Percentiles rank a stretch among this genome's conserved stretches.
Conservation (phyloP, 2,888 invertebrate species). For the Drosophila emarginata region DNA sequence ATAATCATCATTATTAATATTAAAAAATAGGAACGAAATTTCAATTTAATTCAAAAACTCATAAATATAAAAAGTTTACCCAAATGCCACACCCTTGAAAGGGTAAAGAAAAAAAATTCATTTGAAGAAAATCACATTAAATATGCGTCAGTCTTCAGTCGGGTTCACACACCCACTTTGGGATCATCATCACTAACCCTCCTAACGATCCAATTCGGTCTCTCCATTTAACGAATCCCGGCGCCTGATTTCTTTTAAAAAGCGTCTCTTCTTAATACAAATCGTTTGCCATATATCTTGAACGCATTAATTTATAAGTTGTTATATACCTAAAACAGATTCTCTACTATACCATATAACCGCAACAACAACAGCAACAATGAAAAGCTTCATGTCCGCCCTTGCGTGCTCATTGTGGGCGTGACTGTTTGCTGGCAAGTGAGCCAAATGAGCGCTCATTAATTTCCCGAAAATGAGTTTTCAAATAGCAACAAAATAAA, state of each 20-base stretch:
- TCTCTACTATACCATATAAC: slow-evolving; percentile 40
- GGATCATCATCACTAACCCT: no score
- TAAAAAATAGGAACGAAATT: slow-evolving; percentile 7
- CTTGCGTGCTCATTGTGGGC: slow-evolving; percentile 70
- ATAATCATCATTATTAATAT: slow-evolving; percentile 31
- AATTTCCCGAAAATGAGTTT: slow-evolving; percentile 71
- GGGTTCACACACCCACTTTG: slow-evolving; percentile 20
- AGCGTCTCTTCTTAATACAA: slow-evolving; percentile 62
- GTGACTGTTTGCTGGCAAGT: slow-evolving; percentile 57
- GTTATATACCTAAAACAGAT: slow-evolving; percentile 57
- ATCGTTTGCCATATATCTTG: slow-evolving; percentile 69
- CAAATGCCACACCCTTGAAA: slow-evolving; percentile 37
- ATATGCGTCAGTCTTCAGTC: slow-evolving; percentile 26
- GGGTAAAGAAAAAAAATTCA: neutral
- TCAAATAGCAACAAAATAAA: slow-evolving; percentile 22
- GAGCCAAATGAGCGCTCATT: slow-evolving; percentile 73
- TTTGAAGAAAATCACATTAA: slow-evolving; percentile 1
- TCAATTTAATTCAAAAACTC: slow-evolving; percentile 20
- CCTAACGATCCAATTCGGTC: no score
- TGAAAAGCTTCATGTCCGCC: slow-evolving; percentile 23
- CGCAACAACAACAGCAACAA: slow-evolving; percentile 4
- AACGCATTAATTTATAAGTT: slow-evolving; percentile 66
- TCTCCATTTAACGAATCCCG: slow-evolving; percentile 48
- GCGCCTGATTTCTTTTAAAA: slow-evolving; percentile 55
- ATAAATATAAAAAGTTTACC: slow-evolving; percentile 24